Base-by-base conservation (phyloP, 2,888 invertebrate species). In the Apeira syringaria region DNA sequence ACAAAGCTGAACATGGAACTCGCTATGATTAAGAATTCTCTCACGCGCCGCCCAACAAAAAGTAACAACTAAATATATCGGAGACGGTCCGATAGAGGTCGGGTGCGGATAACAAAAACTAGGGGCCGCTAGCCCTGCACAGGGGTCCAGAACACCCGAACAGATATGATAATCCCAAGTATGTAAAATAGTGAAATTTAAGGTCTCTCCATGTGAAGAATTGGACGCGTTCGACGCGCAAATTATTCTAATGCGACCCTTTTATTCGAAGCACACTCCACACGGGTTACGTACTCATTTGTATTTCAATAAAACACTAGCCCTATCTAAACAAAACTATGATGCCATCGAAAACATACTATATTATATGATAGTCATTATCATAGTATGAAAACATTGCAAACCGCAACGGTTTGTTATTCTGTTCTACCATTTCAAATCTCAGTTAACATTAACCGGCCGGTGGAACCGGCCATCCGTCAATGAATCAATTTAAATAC, bases 101-200 rank as follows among this genome's bases (percentile, higher is more conserved):
- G 86, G 85, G 82, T 80, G 71, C 76, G 80, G 79, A 73, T 75
- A 83, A 74, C 86, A 88, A 88, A 89, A 89, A 89, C 77, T 78
- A 71, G 77, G 85, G 79, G 62, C 68, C 63, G 64, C 54, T 52
- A 83, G 77, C 62, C 68, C 64, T 64, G 43, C 55, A 48, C 53
- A 47, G 58, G 75, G 76, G 68, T 75, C 74, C 74, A 64, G 68
- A 61, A 77, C 77, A 74, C 83, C 79, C 84, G 79, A 64, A 64
- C 80, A 83, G 86, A 87, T 88, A 89, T 89, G 88, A 87, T 89
- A 87, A 88, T 87, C 86, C 85, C 78, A 64, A 81, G 80, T 86
- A 89, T 88, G 87, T 87, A 89, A 88, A 89, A 87, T 89, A 89
- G 89, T 88, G 79, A 87, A 89, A 88, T 89, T 87, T 88, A 87